Base-by-base conservation (phyloP, 2,113 vertebrate species). In the Cyphomyrus plagiostoma region DNA sequence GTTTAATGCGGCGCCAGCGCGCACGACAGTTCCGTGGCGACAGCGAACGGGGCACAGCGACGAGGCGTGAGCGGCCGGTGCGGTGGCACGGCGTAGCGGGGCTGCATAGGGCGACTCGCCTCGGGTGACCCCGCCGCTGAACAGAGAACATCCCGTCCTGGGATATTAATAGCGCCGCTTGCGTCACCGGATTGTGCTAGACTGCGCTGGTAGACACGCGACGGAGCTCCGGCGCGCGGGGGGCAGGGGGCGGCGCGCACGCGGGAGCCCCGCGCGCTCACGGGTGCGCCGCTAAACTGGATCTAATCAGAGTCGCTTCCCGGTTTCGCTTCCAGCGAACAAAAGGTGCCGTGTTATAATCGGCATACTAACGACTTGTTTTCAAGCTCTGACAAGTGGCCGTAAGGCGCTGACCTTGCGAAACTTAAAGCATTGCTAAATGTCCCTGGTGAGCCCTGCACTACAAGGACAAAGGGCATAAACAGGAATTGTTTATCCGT, bases 141-240 rank as follows among this genome's bases (percentile, higher is more conserved):
- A 91, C 90, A 86, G 91, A 94, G 95, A 94, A 95, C 94, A 95
- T 96, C 95, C 96, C 92, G 95, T 95, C 95, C 92, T 87, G 93
- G 49, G 94, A 94, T 97, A 96, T 96, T 96, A 96, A 96, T 97
- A 96, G 96, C 92, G 89, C 74, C 88, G 89, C 88, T 92, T 96
- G 95, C 96, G 95, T 97, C 96, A 97, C 94, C 93, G 91, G 94
- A 94, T 92, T 93, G 93, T 94, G 94, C 92, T 89, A 91, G 93
- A 94, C 91, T 91, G 92, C 93, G 90, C 90, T 46, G 92, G 90
- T 90, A 92, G 94, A 94, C 96, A 95, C 95, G 95, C 95, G 92
- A 95, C 90, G 91, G 70, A 91, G 92, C 88, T 89, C 87, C 50
- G 92, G 90, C 92, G 92, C 89, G n/a, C n/a, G 10, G 62, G n/a